Conservation (phyloP, 2,113 vertebrate species). For the Telmatochromis brichardi region DNA sequence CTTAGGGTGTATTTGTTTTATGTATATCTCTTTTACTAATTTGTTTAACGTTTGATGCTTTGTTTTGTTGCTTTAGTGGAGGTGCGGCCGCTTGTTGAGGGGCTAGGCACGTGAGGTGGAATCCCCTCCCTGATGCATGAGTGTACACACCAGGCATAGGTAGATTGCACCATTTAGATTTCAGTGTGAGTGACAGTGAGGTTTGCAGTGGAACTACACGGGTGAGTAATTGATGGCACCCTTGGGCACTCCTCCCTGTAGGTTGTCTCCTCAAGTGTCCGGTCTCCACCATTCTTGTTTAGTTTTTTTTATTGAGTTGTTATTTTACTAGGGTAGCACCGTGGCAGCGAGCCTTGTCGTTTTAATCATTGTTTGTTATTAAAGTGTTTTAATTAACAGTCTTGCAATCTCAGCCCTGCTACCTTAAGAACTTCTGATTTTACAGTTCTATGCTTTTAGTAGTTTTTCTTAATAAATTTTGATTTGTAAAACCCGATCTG, state of each 20-base stretch:
- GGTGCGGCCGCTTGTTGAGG: rapidly evolving
- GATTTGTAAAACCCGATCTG: too few species aligned
- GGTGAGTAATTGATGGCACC: background rate
- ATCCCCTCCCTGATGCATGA: background rate
- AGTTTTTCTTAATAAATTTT: too few species aligned
- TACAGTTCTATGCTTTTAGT: too few species aligned
- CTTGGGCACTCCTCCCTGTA: background rate
- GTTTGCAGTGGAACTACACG: background rate
- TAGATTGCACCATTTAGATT: background rate
- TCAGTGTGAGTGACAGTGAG: background rate
- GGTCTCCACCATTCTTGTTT: too few species aligned
- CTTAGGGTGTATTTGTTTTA: background rate
- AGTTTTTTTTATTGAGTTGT: too few species aligned
- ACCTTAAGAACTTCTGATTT: too few species aligned
- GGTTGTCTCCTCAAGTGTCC: rapidly evolving
- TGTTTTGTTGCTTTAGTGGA: background rate
- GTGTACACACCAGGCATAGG: background rate
- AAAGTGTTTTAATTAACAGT: too few species aligned
- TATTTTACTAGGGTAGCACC: too few species aligned
- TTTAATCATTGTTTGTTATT: too few species aligned
- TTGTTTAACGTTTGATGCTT: background rate
- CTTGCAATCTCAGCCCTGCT: too few species aligned
- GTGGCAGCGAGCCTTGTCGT: rapidly evolving
- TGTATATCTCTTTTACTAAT: background rate
- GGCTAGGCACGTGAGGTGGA: background rate